Evolutionary conservation across 2,113 vertebrate genomes (phyloP).

Genomic region (Paratilapia polleni): DNA sequence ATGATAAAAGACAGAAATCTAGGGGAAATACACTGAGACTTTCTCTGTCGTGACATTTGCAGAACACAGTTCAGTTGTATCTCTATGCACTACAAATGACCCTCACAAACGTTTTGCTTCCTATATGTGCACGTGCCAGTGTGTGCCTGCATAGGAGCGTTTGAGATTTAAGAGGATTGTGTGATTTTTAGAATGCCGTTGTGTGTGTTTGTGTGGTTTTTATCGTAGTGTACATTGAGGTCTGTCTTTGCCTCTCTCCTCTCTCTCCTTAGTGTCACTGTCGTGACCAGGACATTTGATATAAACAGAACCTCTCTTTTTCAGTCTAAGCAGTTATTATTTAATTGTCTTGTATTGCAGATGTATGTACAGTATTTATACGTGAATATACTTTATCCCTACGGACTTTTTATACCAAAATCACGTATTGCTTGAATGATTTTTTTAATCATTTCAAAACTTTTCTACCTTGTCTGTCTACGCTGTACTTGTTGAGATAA

Average conservation of each 20-base stretch:
- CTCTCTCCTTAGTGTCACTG: constrained; percentile 21
- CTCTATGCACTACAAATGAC: constrained; percentile 71
- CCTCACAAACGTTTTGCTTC: constrained; percentile 25
- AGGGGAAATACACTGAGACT: constrained; percentile 34
- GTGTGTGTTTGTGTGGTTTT: neutral
- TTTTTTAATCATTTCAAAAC: constrained; percentile 19
- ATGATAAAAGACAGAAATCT: constrained; percentile 11
- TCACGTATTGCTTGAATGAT: constrained; percentile 38
- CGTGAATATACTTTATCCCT: constrained; percentile 64
- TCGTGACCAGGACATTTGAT: constrained; percentile 27
- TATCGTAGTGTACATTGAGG: neutral
- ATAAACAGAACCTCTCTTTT: constrained; percentile 38
- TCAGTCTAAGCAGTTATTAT: constrained; percentile 38
- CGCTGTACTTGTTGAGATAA: constrained; percentile 38
- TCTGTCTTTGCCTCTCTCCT: constrained; percentile 39
- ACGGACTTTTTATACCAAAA: constrained; percentile 65
- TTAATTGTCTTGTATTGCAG: constrained; percentile 54
- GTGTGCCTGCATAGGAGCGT: constrained; percentile 37
- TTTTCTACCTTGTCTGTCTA: constrained; percentile 32
- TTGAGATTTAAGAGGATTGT: neutral
- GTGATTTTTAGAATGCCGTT: constrained; percentile 28
- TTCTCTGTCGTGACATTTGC: constrained; percentile 44
- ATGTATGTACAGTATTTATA: constrained; percentile 80
- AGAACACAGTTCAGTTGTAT: constrained; percentile 56
- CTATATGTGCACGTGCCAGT: constrained; percentile 56